phyloP scores from a whole-genome alignment of 2,113 vertebrate species.

The Heptranchias perlo region DNA sequence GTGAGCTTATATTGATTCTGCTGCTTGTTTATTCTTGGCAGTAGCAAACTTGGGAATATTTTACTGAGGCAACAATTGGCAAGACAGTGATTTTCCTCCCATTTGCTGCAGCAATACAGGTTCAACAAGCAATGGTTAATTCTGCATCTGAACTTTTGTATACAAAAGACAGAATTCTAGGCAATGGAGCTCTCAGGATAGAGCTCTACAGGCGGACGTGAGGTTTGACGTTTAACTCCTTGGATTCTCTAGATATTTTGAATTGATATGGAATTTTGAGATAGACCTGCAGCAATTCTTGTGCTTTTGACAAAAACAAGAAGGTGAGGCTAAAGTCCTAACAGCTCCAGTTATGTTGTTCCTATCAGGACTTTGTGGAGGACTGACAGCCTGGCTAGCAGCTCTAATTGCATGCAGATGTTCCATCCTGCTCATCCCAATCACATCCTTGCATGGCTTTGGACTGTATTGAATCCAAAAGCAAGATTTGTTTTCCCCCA shows the following conservation, averaged over 20 bases:
- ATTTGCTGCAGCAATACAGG: neutral
- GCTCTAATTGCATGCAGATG: neutral
- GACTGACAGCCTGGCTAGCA: neutral
- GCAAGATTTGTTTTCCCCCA: neutral
- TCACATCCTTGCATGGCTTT: neutral
- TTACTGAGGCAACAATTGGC: neutral
- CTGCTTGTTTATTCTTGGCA: neutral
- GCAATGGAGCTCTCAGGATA: neutral
- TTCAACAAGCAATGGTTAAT: neutral
- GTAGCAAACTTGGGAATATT: neutral
- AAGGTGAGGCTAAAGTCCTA: neutral
- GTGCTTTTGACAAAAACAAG: neutral
- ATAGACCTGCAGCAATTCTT: neutral
- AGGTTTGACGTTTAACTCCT: neutral
- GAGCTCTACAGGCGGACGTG: neutral
- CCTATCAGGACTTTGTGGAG: neutral
- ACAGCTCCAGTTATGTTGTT: neutral
- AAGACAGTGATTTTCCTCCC: neutral
- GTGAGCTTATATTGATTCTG: too few relatives aligned
- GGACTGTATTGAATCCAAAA: neutral
- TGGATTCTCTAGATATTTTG: neutral
- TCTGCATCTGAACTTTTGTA: neutral
- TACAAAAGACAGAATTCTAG: neutral
- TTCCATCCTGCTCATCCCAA: neutral
- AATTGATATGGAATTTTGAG: neutral